Evolutionary conservation across 1,140 invertebrate genomes (phyloP), one percentile per base, ranked within the genome.

Genomic region (Capitella teleta): DNA sequence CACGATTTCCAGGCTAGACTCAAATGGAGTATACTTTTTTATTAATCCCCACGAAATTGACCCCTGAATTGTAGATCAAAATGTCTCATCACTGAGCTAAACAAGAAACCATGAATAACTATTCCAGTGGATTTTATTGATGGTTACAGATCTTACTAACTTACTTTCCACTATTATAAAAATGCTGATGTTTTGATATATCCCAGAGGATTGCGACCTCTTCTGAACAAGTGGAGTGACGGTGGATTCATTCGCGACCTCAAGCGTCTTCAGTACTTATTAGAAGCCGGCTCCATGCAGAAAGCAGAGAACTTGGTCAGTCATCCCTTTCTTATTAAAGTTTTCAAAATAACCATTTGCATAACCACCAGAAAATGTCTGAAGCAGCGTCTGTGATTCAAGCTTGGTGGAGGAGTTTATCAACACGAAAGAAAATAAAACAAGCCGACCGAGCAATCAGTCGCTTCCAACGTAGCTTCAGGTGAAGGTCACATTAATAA

Each of bases 401-500:
- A 43, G 59, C 62, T 14, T 47, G 57, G 41, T 70, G 65, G 65
- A 65, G 57, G 54, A 65, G 66, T 25, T 64, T 52, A 26, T 51
- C 52, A 6, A 62, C 62, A 4, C 57, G 68, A 36, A 60, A 55
- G 36, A 63, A 61, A 44, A 52, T 70, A 2, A 34, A 42, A 10
- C 60, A 59, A 49, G 66, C 65, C 16, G 57, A 68, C 44, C 58
- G 55, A 49, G 57, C 61, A 16, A 62, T 70, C 34, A 56, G 59
- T 5, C 67, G 63, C 47, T 64, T 70, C 49, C 68, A 70, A 38
- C 62, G 60, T 47, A 57, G 55, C 3, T 70, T 61, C 54, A 63
- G 66, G 66, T 67, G 52, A 50, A 26, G 38, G 19, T 26, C 47
- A 12, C 8, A 6, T 30, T 12, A 42, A 16, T 16, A 41, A 10